These are phyloP conservation scores for Hipposideros larvatus DNA, from an alignment of 2,797 vertebrate genomes.

Conservation along the genomic window DNA sequence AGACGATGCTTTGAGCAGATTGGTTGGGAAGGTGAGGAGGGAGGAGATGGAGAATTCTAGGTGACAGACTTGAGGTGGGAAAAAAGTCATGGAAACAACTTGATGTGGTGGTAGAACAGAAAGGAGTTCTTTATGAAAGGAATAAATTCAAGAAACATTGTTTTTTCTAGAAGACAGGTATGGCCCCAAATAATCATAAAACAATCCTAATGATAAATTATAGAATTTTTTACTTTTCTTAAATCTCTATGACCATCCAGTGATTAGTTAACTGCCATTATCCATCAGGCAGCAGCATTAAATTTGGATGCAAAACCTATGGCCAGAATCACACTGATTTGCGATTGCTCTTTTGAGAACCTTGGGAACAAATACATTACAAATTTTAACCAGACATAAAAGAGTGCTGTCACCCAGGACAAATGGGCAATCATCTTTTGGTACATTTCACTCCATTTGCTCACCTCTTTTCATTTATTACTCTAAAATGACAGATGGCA, in stretches of 20 bases:
- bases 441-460: neutral
- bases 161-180: neutral
- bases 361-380: neutral
- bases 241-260: neutral
- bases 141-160: neutral
- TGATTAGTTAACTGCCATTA: neutral
- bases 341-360: constrained; percentile 10
- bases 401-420: neutral
- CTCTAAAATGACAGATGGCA: constrained; percentile 40
- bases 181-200: neutral
- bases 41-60: neutral
- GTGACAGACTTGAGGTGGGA: neutral
- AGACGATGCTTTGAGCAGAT: neutral
- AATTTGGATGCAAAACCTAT: neutral
- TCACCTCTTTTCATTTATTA: constrained; percentile 23
- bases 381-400: neutral
- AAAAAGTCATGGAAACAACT: neutral
- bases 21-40: neutral
- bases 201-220: neutral
- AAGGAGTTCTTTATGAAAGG: neutral
- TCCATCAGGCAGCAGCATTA: neutral
- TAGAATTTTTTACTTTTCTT: constrained; percentile 21
- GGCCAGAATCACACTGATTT: neutral
- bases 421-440: neutral
- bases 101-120: neutral